Evolutionary conservation across 2,797 vertebrate species (phyloP).

Genomic region (Scarus forsteni): DNA sequence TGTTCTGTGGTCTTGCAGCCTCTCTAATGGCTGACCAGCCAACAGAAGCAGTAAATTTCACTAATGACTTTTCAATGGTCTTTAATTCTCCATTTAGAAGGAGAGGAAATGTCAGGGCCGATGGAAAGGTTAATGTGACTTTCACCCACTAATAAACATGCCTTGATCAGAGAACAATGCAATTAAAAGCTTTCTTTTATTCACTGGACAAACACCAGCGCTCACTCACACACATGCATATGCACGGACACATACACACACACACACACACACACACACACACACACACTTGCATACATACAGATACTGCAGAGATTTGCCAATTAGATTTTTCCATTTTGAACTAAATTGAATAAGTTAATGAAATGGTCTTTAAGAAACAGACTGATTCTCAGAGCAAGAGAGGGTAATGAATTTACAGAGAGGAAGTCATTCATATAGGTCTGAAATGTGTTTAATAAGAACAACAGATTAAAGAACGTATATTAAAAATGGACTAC

Average conservation of each 20-base stretch:
- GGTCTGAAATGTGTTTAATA: conserved; percentile 54
- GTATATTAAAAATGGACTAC: conserved; percentile 38
- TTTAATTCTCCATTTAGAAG: conserved; percentile 81
- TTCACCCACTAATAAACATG: conserved; percentile 81
- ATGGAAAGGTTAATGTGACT: conserved; percentile 81
- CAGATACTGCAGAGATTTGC: conserved; percentile 35
- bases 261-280: background rate
- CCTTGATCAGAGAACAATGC: conserved; percentile 77
- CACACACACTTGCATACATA: background rate
- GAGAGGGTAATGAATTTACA: conserved; percentile 41
- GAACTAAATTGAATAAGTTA: conserved; percentile 62
- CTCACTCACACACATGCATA: background rate
- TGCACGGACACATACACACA: conserved; percentile 4
- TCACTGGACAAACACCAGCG: conserved; percentile 54
- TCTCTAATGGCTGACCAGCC: conserved; percentile 74
- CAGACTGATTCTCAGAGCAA: conserved; percentile 26
- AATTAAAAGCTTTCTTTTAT: conserved; percentile 77
- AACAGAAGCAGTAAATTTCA: conserved; percentile 77
- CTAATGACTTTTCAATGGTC: conserved; percentile 82
- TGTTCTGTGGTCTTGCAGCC: conserved; percentile 55
- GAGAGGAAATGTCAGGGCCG: conserved; percentile 78
- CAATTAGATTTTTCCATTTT: conserved; percentile 72
- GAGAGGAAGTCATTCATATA: conserved; percentile 30
- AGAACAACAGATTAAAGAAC: conserved; percentile 44
- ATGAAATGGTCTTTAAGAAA: conserved; percentile 61